Base-by-base conservation (phyloP, 92 coral and sea anemone genomes). In the Porites cylindrica region DNA sequence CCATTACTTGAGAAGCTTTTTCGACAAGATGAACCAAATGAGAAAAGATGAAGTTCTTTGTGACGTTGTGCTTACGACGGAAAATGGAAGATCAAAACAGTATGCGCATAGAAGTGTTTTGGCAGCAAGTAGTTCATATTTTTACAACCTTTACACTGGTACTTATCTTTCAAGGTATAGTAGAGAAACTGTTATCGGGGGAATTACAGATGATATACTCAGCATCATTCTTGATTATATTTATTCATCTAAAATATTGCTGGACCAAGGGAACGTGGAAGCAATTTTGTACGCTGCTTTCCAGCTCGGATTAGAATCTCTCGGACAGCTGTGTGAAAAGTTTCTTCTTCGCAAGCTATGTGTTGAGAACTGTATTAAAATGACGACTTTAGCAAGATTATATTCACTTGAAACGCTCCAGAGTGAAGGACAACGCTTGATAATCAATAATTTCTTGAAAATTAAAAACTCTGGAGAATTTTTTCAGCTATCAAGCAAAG, bases 91-190 rank as follows among this genome's bases (percentile, higher is more conserved):
- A 58, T 79, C 68, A 43, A 95, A 94, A 56, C 91, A 93, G 56
- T 87, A 93, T 8, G 98, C 96, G 17, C 99, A 96, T 75, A 94
- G 99, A 12, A 87, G 86, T 16, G 95, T 96, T 51, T 88, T 96
- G 16, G 96, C 98, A 0, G 98, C 99, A 11, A 92, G 95, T 78
- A 89, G 98, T 67, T 91, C 97, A 10, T 96, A 96, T 77, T 95
- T 96, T 52, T 88, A 91, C 82, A 85, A 82, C 62, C 94, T 93
- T 17, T 96, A 88, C 82, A 87, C 91, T 1, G 96, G 96, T 12
- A 94, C 96, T 16, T 87, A 87, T 4, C 87, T 91, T 1, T 91
- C 96, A 3, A 85, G 95, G 24, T 92, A 75, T 75, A 78, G 84
- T 16, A 81, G 96, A 54, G 99, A 91, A 38, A 91, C 95, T 6